Evolutionary conservation across 2,888 invertebrate species (phyloP).

Genomic region (Horisme vitalbata): DNA sequence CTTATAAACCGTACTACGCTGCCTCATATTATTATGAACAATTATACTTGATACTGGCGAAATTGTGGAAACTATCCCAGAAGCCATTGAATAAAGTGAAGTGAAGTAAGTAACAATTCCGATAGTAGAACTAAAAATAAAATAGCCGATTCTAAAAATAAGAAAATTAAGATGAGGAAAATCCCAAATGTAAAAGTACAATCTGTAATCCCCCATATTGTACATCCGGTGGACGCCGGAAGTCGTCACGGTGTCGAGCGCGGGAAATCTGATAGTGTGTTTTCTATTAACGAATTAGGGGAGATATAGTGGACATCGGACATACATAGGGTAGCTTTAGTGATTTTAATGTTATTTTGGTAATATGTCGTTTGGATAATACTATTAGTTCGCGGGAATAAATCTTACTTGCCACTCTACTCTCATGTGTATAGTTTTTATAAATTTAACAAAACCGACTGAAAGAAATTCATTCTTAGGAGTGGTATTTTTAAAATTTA

Average conservation of each 20-base stretch:
- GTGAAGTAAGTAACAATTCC: too few species aligned
- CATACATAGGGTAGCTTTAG: conserved; percentile 38
- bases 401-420: too few species aligned
- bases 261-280: conserved; percentile 70
- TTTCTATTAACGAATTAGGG: conserved; percentile 81
- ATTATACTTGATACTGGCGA: too few species aligned
- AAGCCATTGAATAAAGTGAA: too few species aligned
- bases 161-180: conserved; percentile 31
- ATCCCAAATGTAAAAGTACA: conserved; percentile 34
- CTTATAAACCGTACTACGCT: too few species aligned
- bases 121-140: too few species aligned
- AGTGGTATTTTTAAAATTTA: too few species aligned
- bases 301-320: conserved; percentile 46
- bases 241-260: conserved; percentile 62
- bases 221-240: conserved; percentile 63
- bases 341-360: conserved; percentile 55
- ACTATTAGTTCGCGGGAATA: neutral
- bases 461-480: too few species aligned
- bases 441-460: too few species aligned
- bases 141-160: neutral
- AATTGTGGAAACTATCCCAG: too few species aligned
- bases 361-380: conserved; percentile 24
- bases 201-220: conserved; percentile 49
- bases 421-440: too few species aligned
- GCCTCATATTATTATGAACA: too few species aligned